These are phyloP conservation scores for Sycophila texana DNA, from an alignment of 2,888 invertebrate species.

Conservation along the genomic window DNA sequence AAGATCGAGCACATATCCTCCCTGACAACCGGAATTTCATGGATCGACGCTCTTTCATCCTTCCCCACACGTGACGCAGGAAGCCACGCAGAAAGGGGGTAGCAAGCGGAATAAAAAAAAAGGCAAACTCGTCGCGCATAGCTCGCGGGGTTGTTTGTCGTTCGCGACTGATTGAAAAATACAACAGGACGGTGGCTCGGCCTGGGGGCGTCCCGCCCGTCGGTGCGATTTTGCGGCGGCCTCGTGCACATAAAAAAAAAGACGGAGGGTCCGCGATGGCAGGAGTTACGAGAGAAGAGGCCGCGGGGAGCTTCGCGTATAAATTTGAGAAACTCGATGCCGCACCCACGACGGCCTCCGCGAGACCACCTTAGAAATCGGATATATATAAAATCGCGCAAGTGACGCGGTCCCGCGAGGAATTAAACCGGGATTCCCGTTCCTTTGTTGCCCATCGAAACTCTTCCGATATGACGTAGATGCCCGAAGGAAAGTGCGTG, in stretches of 20 bases:
- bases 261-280: neutral
- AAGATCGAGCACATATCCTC: conserved; percentile 16
- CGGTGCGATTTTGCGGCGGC: neutral
- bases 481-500: neutral
- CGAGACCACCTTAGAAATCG: conserved; percentile 51
- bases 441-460: neutral
- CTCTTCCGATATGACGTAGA: neutral
- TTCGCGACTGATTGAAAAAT: conserved; percentile 52
- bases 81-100: neutral
- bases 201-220: neutral
- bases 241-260: neutral
- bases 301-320: conserved; percentile 49
- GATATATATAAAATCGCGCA: conserved; percentile 60
- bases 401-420: conserved; percentile 28
- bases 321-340: conserved; percentile 61
- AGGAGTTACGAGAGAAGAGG: conserved; percentile 20
- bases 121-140: neutral
- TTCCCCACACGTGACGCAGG: neutral
- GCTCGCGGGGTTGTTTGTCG: conserved; percentile 27
- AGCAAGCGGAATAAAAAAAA: neutral
- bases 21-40: conserved; percentile 33
- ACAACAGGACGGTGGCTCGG: conserved; percentile 14
- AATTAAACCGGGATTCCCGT: conserved; percentile 20
- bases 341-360: conserved; percentile 32
- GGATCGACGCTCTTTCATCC: conserved; percentile 34